phyloP scores from a whole-genome alignment of 2,113 vertebrate species.

The Cephalopterus ornatus region DNA sequence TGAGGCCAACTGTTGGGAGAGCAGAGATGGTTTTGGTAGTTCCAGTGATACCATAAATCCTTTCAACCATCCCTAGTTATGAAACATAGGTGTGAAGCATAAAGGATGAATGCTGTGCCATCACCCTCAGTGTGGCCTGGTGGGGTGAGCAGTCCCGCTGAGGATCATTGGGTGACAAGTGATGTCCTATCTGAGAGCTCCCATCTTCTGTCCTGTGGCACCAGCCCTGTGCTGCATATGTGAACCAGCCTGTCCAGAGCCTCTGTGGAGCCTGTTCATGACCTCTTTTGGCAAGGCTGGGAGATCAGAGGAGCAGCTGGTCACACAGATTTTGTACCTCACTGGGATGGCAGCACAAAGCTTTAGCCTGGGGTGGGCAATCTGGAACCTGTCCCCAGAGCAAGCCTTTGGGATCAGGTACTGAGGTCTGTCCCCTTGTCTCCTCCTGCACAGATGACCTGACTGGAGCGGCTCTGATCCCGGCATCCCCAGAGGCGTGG shows the following conservation, averaged over 20 bases:
- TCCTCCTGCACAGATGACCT: conserved; percentile 85
- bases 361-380: background rate
- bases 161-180: background rate
- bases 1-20: background rate
- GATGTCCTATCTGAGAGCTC: background rate
- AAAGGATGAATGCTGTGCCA: background rate
- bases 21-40: background rate
- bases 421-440: background rate
- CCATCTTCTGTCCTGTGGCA: background rate
- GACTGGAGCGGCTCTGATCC: conserved; percentile 93
- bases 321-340: background rate
- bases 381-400: background rate
- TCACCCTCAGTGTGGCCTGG: background rate
- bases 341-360: accelerated
- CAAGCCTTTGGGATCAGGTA: background rate
- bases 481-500: conserved; percentile 94
- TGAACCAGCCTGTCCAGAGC: background rate
- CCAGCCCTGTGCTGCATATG: background rate
- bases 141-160: background rate
- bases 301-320: background rate
- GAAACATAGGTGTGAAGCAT: background rate
- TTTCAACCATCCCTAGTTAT: background rate
- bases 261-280: background rate
- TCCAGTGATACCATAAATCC: background rate
- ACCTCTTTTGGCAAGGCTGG: background rate